Percentiles rank a stretch among this genome's conserved stretches.
phyloP scores from a whole-genome alignment of 2,113 vertebrate species.

The Serilophus lunatus region DNA sequence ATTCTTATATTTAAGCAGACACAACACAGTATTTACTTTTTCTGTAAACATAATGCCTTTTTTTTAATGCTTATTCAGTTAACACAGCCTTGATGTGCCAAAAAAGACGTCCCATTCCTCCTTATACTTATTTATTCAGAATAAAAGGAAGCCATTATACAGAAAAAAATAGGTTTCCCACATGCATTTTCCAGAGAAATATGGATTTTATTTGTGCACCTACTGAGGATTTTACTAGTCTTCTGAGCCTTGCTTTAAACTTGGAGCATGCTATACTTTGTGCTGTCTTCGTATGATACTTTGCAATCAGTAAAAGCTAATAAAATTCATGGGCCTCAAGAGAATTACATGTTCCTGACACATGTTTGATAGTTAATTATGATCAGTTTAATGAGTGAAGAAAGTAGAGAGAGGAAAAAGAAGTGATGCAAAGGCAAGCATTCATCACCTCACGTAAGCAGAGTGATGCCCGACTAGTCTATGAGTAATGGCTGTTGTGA shows the following conservation, averaged over 20 bases:
- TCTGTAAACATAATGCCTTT: neutral
- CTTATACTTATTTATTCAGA: neutral
- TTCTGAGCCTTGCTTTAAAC: neutral
- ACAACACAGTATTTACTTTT: neutral
- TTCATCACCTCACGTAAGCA: neutral
- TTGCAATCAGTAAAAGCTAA: neutral
- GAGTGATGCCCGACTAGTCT: neutral
- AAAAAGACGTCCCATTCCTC: neutral
- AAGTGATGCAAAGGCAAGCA: neutral
- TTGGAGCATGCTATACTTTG: neutral
- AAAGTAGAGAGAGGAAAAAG: neutral
- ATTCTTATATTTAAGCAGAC: neutral
- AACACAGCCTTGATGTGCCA: neutral
- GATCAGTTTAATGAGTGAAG: neutral
- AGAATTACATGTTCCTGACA: neutral
- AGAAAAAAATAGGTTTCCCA: neutral
- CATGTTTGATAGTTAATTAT: neutral
- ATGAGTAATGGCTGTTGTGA: accelerated
- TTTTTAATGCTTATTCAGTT: neutral
- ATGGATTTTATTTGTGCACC: neutral
- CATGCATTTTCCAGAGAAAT: neutral
- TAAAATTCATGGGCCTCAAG: neutral
- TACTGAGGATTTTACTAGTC: neutral
- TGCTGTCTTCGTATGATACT: neutral
- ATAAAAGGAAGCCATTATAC: neutral